These are phyloP conservation scores for Cryptotermes secundus DNA, from an alignment of 1,140 invertebrate species.

Conservation along the genomic window DNA sequence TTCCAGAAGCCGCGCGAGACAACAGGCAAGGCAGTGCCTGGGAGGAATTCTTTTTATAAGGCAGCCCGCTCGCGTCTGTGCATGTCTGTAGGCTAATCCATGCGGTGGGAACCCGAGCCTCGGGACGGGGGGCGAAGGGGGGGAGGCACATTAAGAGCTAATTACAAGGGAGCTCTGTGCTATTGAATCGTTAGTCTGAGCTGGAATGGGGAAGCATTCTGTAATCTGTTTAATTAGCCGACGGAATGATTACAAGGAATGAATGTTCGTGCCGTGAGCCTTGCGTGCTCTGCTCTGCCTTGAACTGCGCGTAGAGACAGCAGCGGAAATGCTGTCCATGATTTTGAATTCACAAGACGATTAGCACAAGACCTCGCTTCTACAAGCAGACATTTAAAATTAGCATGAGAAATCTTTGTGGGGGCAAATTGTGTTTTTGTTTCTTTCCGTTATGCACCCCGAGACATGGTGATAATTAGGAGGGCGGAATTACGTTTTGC, in stretches of 20 bases:
- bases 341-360: background rate
- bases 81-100: background rate
- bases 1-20: background rate
- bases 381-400: background rate
- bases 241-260: constrained; percentile 18
- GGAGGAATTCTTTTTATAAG: background rate
- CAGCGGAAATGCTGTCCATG: background rate
- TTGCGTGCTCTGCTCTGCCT: background rate
- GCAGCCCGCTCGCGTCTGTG: background rate
- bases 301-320: background rate
- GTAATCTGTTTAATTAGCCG: constrained; percentile 27
- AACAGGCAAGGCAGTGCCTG: background rate
- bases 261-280: background rate
- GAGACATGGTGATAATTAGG: background rate
- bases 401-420: background rate
- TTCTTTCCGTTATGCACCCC: background rate
- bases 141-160: constrained; percentile 17
- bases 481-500: background rate
- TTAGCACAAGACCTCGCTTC: background rate
- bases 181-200: background rate
- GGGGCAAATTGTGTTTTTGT: background rate
- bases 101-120: background rate
- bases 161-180: constrained; percentile 9
- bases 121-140: background rate
- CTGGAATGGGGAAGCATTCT: background rate